Percentiles rank a stretch among this genome's conserved stretches.
phyloP scores from a whole-genome alignment of 1,140 invertebrate species.

The Tachypleus tridentatus region DNA sequence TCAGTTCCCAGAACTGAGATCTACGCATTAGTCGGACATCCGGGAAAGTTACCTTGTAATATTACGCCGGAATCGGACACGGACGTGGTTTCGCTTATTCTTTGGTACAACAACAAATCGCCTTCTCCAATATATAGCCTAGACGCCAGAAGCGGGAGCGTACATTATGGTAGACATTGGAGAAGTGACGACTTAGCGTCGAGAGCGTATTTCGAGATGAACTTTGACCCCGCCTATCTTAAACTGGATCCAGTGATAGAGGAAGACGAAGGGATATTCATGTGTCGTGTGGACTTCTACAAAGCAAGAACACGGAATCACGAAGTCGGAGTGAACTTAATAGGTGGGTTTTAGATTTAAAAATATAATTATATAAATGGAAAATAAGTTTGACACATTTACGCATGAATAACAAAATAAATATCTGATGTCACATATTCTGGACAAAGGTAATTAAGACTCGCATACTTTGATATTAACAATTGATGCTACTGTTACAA shows the following conservation, averaged over 20 bases:
- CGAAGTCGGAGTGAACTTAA: slow-evolving; percentile 68
- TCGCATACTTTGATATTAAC: too few relatives aligned
- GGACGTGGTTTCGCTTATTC: slow-evolving; percentile 61
- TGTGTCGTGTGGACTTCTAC: slow-evolving; percentile 75
- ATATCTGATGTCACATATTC: too few relatives aligned
- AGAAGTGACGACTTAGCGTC: slow-evolving; percentile 5
- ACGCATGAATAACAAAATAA: too few relatives aligned
- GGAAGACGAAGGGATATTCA: slow-evolving; percentile 60
- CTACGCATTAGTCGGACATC: too few relatives aligned
- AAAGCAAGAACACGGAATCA: slow-evolving; percentile 71
- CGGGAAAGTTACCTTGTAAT: too few relatives aligned
- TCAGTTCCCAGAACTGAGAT: too few relatives aligned
- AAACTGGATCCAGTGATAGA: slow-evolving; percentile 9
- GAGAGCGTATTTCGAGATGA: slow-evolving; percentile 10
- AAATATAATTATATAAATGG: too few relatives aligned
- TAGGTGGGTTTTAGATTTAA: slow-evolving; percentile 46
- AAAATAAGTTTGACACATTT: too few relatives aligned
- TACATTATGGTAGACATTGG: slow-evolving; percentile 8
- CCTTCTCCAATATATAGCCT: slow-evolving; percentile 54
- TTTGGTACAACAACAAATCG: slow-evolving; percentile 69
- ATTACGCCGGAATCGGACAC: too few relatives aligned
- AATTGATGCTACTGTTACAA: too few relatives aligned
- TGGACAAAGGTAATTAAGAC: too few relatives aligned
- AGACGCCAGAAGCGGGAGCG: slow-evolving; percentile 10
- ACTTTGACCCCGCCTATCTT: slow-evolving; percentile 7